Percentiles rank a stretch among this genome's conserved stretches.
Evolutionary conservation across 1,140 invertebrate genomes (phyloP).

Genomic region (Teleogryllus occipitalis): DNA sequence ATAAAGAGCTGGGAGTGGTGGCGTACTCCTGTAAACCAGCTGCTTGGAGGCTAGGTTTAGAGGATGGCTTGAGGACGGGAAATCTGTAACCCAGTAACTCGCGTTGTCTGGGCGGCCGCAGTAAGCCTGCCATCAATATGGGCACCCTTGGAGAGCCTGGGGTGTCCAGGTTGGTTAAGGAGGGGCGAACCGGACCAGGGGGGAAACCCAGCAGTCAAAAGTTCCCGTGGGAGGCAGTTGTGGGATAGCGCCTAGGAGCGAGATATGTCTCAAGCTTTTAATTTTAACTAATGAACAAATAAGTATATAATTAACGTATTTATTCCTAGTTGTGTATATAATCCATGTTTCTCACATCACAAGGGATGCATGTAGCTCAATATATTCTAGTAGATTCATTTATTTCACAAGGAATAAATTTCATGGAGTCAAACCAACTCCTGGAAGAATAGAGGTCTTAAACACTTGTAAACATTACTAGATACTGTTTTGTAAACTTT

Average conservation of each 20-base stretch:
- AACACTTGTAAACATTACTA: too few relatives aligned
- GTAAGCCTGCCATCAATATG: constrained; percentile 50
- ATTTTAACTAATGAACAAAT: too few relatives aligned
- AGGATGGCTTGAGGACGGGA: constrained; percentile 40
- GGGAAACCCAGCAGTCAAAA: constrained; percentile 58
- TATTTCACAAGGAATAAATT: too few relatives aligned
- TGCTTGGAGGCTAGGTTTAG: constrained; percentile 41
- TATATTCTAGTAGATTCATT: too few relatives aligned
- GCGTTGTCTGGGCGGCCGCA: constrained; percentile 36
- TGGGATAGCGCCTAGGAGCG: constrained; percentile 55
- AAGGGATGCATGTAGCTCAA: too few relatives aligned
- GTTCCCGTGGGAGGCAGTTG: constrained; percentile 52
- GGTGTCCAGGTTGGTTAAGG: constrained; percentile 44
- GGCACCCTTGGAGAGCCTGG: constrained; percentile 37
- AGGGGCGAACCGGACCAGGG: constrained; percentile 53
- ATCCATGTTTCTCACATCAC: too few relatives aligned
- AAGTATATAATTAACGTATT: too few relatives aligned
- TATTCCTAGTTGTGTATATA: too few relatives aligned
- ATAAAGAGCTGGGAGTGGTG: constrained; percentile 36
- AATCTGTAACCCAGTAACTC: constrained; percentile 23
- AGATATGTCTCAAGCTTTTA: too few relatives aligned
- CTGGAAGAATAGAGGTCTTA: too few relatives aligned
- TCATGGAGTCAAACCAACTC: too few relatives aligned
- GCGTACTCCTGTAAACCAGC: constrained; percentile 49
- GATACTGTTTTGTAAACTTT: too few relatives aligned